phyloP scores from a whole-genome alignment of 2,113 vertebrate species.

The Proteles cristata region DNA sequence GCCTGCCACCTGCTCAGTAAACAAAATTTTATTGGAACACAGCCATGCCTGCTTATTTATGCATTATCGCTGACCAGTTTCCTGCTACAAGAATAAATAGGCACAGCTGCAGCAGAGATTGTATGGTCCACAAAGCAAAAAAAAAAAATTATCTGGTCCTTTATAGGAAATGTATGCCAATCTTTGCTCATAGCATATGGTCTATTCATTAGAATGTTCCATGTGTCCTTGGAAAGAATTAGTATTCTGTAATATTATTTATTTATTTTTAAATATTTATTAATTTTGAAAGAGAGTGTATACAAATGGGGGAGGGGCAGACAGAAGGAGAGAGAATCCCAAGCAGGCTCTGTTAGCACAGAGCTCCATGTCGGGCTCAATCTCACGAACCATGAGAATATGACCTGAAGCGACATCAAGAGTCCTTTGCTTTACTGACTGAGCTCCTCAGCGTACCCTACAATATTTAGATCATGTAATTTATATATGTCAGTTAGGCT shows the following conservation, averaged over 20 bases:
- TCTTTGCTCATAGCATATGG: background rate
- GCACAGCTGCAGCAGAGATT: background rate
- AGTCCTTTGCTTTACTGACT: too few species aligned
- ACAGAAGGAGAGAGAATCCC: too few species aligned
- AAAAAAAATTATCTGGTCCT: background rate
- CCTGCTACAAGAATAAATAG: background rate
- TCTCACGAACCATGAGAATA: too few species aligned
- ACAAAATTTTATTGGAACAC: background rate
- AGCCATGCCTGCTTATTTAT: background rate
- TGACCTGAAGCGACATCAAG: too few species aligned
- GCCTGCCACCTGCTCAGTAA: background rate
- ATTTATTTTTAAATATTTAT: too few species aligned
- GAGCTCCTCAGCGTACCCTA: too few species aligned
- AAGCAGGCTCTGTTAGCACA: too few species aligned
- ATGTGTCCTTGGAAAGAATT: background rate
- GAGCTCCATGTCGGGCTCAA: too few species aligned
- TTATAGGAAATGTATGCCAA: background rate
- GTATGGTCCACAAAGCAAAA: background rate
- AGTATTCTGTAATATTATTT: background rate
- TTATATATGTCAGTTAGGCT: background rate
- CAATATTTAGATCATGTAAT: background rate
- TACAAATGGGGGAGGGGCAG: too few species aligned
- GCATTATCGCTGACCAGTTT: background rate
- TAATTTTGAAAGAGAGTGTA: too few species aligned
- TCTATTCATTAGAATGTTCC: background rate